Evolutionary conservation across 1,140 invertebrate genomes (phyloP).

Genomic region (Bombyx mori): ASM3026992v2 NC_085129.1:6995001-6995500

Average conservation of each 20-base stretch:
- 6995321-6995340: conserved; percentile 41
- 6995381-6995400: conserved; percentile 53
- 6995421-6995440: conserved; percentile 54
- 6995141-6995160: conserved; percentile 67
- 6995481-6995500: conserved; percentile 62
- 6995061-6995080: conserved; percentile 27
- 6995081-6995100: conserved; percentile 34
- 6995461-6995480: conserved; percentile 44
- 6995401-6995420: conserved; percentile 52
- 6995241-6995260: conserved; percentile 55
- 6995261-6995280: conserved; percentile 66
- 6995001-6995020: conserved; percentile 61
- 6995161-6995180: conserved; percentile 59
- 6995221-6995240: conserved; percentile 22
- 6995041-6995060: conserved; percentile 35
- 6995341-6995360: conserved; percentile 42
- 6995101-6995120: conserved; percentile 67
- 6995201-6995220: conserved; percentile 46
- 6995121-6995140: conserved; percentile 62
- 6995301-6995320: conserved; percentile 31
- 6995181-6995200: conserved; percentile 63
- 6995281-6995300: conserved; percentile 60
- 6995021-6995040: conserved; percentile 36
- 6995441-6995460: conserved; percentile 53
- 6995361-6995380: conserved; percentile 46